Evolutionary conservation across 1,140 invertebrate genomes (phyloP).

Genomic region (Magallana gigas): DNA sequence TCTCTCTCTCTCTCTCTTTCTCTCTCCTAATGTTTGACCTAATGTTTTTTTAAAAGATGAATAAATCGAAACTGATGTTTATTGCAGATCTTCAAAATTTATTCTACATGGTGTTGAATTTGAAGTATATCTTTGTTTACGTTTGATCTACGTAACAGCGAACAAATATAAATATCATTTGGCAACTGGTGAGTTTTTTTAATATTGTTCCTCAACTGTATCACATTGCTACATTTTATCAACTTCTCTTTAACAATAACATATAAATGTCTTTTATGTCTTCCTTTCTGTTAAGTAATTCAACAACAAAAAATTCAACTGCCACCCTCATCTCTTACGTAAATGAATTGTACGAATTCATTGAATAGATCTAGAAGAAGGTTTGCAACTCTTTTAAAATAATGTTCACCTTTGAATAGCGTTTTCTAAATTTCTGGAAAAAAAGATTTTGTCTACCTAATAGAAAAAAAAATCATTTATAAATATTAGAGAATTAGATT

Average conservation of each 20-base stretch:
- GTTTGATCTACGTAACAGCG: not conserved
- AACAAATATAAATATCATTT: slow-evolving; percentile 20
- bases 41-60: too few species aligned
- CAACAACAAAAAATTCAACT: too few species aligned
- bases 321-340: too few species aligned
- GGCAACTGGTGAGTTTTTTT: not conserved
- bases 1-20: too few species aligned
- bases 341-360: not conserved
- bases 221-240: too few species aligned
- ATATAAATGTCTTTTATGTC: too few species aligned
- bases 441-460: not conserved
- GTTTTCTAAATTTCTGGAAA: not conserved
- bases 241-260: too few species aligned
- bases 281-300: too few species aligned
- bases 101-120: slow-evolving; percentile 4
- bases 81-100: slow-evolving; percentile 26
- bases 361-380: not conserved
- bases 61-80: not conserved
- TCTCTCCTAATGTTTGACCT: too few species aligned
- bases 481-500: not conserved
- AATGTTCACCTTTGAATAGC: not conserved
- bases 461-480: not conserved
- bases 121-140: slow-evolving; percentile 20
- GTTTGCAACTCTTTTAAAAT: not conserved
- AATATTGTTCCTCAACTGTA: too few species aligned